A percentile compares a stretch with the other conserved stretches of the same genome.
These are phyloP conservation scores for Brachionus manjavacas DNA, from an alignment of 1,140 invertebrate species.

Conservation along the genomic window DNA sequence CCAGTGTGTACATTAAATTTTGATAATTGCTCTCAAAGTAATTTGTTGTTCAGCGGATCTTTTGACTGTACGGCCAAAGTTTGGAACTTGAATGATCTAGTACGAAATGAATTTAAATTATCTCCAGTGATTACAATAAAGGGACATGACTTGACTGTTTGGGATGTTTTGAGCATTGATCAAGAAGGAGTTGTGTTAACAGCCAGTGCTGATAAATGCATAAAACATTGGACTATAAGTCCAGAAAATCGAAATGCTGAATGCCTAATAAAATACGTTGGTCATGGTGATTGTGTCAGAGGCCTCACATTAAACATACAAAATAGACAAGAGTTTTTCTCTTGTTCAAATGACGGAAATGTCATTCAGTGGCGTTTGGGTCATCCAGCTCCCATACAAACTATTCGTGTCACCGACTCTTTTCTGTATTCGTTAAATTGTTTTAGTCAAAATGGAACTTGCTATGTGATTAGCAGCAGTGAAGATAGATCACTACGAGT, in stretches of 20 bases:
- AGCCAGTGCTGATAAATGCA: constrained; percentile 81
- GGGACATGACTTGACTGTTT: constrained; percentile 32
- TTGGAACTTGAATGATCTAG: constrained; percentile 28
- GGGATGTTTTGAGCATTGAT: constrained; percentile 2
- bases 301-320: constrained; percentile 62
- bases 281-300: constrained; percentile 84
- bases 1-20: not conserved
- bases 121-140: not conserved
- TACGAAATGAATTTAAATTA: not conserved
- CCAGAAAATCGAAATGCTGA: not conserved
- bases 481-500: constrained; percentile 81
- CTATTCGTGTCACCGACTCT: constrained; percentile 59
- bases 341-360: constrained; percentile 83
- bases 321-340: constrained; percentile 69
- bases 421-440: constrained; percentile 53
- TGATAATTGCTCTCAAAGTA: not conserved
- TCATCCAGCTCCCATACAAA: constrained; percentile 68
- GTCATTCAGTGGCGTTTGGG: constrained; percentile 68
- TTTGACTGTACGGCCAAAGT: constrained; percentile 37
- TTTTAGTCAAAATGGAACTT: constrained; percentile 57
- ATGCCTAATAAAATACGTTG: constrained; percentile 57
- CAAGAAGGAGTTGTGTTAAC: constrained; percentile 43
- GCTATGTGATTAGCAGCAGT: constrained; percentile 67
- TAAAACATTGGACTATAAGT: constrained; percentile 70
- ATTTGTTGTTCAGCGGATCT: constrained; percentile 32